These are phyloP conservation scores for Sylvilagus bachmani DNA, from an alignment of 2,113 vertebrate species.

Conservation along the genomic window DNA sequence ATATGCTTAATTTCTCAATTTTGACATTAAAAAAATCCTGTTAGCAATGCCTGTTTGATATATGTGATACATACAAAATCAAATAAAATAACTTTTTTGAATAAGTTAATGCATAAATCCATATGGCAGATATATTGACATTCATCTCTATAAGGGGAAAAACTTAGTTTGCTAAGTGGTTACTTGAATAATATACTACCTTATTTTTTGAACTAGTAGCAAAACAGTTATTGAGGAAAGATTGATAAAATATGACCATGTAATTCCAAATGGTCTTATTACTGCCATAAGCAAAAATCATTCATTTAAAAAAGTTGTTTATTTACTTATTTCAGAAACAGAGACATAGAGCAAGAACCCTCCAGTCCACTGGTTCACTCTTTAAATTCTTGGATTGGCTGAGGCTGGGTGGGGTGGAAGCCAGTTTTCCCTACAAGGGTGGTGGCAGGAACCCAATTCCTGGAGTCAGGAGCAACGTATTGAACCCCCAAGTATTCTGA, in stretches of 20 bases:
- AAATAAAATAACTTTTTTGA: constrained; percentile 8
- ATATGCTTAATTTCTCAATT: constrained; percentile 52
- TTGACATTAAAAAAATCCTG: constrained; percentile 26
- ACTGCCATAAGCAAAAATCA: constrained; percentile 1
- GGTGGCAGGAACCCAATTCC: too few species aligned
- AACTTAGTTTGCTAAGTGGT: neutral
- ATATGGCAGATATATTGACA: neutral
- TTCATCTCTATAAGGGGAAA: neutral
- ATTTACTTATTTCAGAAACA: too few species aligned
- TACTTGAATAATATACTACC: constrained; percentile 12
- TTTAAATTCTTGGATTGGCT: too few species aligned
- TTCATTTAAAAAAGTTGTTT: too few species aligned
- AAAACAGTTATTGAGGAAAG: constrained; percentile 28
- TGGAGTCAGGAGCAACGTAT: too few species aligned
- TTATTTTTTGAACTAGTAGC: constrained; percentile 41
- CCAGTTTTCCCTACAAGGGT: too few species aligned
- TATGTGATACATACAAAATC: neutral
- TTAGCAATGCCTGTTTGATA: constrained; percentile 26
- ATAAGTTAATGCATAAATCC: constrained; percentile 17
- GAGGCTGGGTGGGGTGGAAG: too few species aligned
- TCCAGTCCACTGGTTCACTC: too few species aligned
- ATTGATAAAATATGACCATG: constrained; percentile 48
- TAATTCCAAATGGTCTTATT: neutral
- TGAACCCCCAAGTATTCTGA: too few species aligned
- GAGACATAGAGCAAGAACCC: too few species aligned